Base-by-base conservation (phyloP, 23 tunicate species). In the Halocynthia roretzi region DNA sequence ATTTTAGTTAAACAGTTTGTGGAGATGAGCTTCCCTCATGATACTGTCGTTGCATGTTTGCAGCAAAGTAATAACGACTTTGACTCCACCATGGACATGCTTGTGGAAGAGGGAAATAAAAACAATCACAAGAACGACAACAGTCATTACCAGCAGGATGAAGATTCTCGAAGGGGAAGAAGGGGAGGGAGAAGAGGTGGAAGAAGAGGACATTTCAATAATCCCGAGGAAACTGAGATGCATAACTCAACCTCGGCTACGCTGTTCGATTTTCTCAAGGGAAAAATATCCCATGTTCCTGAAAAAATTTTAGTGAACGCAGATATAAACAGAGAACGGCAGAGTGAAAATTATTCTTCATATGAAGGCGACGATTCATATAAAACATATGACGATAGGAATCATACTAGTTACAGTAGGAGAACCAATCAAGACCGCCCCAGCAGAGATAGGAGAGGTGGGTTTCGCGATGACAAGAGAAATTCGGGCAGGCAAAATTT, bases 11-110 rank as follows among this genome's bases (percentile, higher is more conserved):
- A 72, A 6, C 71, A 85, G 52, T 51, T 91, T 23, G 77, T 77
- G 8, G 83, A 85, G 72, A 91, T 91, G 97, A 91, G 97, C 7
- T 91, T 91, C 62, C 15, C 67, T 7, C 76, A 76, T 21, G 55
- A 76, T 5, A 76, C 15, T 50, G 91, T 84, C 2, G 68, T 61
- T 31, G 54, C 52, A 5, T 81, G 82, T 6, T 53, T 85, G 77
- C 91, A 57, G 17, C 54, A 73, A 18, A 53, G 54, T 62, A 73
- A 82, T 71, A 91, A 91, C 60, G 85, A 86, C 58, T 61, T 91
- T 18, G 87, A 85, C 44, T 10, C 44, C 23, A 84, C 95, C 8
- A 17, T 88, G 56, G 87, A 88, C 9, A 12, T 22, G 53, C 50
- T 87, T 19, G 22, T 66, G 7, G 44, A 52, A 21, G 19, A 22